Percentiles rank a stretch among this genome's conserved stretches.
Conservation (phyloP, 2,888 invertebrate genomes). For the Lutraria lutraria region DNA sequence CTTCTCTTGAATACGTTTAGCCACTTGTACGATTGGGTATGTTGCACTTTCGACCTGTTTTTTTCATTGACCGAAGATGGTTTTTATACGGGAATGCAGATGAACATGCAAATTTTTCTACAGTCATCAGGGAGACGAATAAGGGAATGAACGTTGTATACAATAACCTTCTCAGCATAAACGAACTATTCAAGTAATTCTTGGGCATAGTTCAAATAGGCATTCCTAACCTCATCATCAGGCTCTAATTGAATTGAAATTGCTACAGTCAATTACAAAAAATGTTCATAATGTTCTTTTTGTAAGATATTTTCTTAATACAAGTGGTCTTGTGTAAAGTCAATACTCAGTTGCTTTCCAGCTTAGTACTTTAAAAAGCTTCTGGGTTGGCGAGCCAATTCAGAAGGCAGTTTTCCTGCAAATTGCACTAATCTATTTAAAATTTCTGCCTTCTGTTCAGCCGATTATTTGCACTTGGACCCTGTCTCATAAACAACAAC, state of each 20-base stretch:
- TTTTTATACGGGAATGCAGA: too few species aligned
- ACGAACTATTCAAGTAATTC: conserved; percentile 77
- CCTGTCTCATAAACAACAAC: conserved; percentile 68
- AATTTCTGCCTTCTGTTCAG: too few species aligned
- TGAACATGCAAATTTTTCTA: too few species aligned
- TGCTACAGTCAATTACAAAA: conserved; percentile 65
- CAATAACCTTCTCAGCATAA: too few species aligned
- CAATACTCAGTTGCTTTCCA: conserved; percentile 82
- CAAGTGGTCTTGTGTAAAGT: conserved; percentile 78
- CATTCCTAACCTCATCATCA: conserved; percentile 54
- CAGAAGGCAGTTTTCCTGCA: conserved; percentile 62
- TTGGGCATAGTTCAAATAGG: conserved; percentile 70
- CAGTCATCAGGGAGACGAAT: too few species aligned
- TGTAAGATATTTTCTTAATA: conserved; percentile 69
- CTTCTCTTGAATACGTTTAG: too few species aligned
- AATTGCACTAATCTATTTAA: conserved; percentile 48
- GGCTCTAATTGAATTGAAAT: conserved; percentile 71
- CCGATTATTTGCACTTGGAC: conserved; percentile 58
- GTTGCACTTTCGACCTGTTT: too few species aligned
- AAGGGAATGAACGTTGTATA: too few species aligned
- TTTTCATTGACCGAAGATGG: too few species aligned
- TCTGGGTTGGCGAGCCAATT: conserved; percentile 74
- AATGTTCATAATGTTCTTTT: conserved; percentile 58
- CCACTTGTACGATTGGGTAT: too few species aligned
- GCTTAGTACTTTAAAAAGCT: conserved; percentile 67